phyloP scores from a whole-genome alignment of 2,888 invertebrate species.

The Eutolmus rufibarbis region DNA sequence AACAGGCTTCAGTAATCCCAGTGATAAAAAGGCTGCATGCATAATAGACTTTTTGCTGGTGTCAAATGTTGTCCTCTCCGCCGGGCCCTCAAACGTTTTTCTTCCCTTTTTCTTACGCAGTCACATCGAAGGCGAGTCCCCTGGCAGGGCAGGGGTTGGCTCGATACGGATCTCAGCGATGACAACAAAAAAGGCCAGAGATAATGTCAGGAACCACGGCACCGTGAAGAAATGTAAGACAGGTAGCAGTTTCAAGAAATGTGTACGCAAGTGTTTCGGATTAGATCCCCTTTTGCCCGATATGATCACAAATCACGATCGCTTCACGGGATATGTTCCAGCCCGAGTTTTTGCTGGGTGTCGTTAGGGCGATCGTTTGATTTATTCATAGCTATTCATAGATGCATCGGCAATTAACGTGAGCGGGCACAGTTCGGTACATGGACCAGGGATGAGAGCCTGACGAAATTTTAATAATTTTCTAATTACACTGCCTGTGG shows the following conservation, averaged over 20 bases:
- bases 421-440: background rate
- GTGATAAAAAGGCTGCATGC: constrained; percentile 34
- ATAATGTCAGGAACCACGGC: constrained; percentile 43
- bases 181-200: constrained; percentile 35
- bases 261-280: constrained; percentile 47
- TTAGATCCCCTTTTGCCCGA: constrained; percentile 42
- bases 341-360: background rate
- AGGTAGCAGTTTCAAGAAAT: constrained; percentile 46
- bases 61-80: constrained; percentile 40
- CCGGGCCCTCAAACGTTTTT: background rate
- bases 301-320: constrained; percentile 46
- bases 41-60: constrained; percentile 43
- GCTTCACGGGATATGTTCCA: constrained; percentile 1
- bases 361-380: constrained; percentile 19
- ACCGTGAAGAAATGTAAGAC: constrained; percentile 45
- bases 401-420: constrained; percentile 43
- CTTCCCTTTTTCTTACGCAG: background rate
- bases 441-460: background rate
- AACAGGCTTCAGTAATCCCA: constrained; percentile 35
- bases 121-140: background rate
- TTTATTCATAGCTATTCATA: constrained; percentile 46
- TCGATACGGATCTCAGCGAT: constrained; percentile 41
- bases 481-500: constrained; percentile 41
- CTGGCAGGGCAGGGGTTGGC: background rate
- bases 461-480: constrained; percentile 48